Evolutionary conservation across 2,113 vertebrate genomes (phyloP).

Genomic region (Zosterops borbonicus): DNA sequence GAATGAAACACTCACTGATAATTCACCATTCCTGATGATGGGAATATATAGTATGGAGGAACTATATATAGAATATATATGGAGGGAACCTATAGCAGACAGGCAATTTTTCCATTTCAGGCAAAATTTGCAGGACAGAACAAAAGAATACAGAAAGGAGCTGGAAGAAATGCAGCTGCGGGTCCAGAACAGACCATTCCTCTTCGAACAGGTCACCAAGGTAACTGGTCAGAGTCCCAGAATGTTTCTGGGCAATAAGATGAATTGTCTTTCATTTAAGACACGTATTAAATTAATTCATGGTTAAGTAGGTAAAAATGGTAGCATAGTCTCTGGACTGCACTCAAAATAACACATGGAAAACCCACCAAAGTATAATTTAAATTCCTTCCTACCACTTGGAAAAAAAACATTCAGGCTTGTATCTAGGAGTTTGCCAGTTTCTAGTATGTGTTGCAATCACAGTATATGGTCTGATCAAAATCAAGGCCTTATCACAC

Average conservation of each 20-base stretch:
- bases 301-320: not conserved
- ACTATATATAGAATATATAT: no score
- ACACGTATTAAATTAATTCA: not conserved
- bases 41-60: no score
- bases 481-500: not conserved
- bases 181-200: slow-evolving; percentile 84
- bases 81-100: not conserved
- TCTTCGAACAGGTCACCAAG: slow-evolving; percentile 89
- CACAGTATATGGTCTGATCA: not conserved
- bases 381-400: not conserved
- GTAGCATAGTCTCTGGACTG: not conserved
- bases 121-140: slow-evolving; percentile 81
- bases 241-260: not conserved
- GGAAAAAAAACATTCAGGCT: not conserved
- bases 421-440: not conserved
- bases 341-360: not conserved
- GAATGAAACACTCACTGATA: not conserved
- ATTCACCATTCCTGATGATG: not conserved
- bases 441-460: not conserved
- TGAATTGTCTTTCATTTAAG: not conserved
- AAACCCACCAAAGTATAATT: not conserved
- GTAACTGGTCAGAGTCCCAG: slow-evolving; percentile 56
- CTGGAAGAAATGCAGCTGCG: slow-evolving; percentile 86
- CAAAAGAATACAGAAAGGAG: slow-evolving; percentile 87
- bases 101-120: slow-evolving; percentile 73